Base-by-base conservation (phyloP, 2,113 vertebrate genomes). In the Telmatochromis sp. region DNA sequence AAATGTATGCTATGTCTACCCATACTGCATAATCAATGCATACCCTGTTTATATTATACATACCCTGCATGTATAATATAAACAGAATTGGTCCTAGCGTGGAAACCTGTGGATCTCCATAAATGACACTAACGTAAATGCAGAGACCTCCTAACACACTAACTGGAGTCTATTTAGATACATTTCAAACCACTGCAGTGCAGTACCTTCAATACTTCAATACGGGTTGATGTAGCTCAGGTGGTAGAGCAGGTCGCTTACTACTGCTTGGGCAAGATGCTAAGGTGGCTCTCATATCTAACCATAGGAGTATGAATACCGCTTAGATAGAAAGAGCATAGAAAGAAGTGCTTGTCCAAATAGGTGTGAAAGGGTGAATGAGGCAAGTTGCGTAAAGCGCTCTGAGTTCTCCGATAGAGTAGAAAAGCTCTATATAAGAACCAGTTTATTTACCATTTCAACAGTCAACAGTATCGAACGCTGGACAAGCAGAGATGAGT, bases 351-450 rank as follows among this genome's bases (percentile, higher is more conserved):
- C 14, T 58, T 58, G 26, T 60, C 8, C 5, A 60, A 60, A 17
- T 10, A 31, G 57, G 26, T 60, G 57, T 60, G 57, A 60, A 60
- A 31, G 57, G 14, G 8, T 60, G 57, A 31, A 60, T 31, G 57
- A 60, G 26, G 14, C 57, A 60, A 60, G 14, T 58, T 58, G 55
- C 14, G 0, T 14, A 2, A 28, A 57, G 0, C 0, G 3, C 55
- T 31, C 0, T 31, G 57, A 60, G 57, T 31, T 31, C 57, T 60
- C 57, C 3, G 3, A 60, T 31, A 17, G 5, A 60, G 26, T 26
- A 57, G 55, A 58, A 28, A 60, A 60, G 57, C 57, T 31, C 8
- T 6, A 31, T 6, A 31, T 17, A 58, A 9, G 57, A 60, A 60
- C 14, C 57, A 60, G 26, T 60, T 60, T 60, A 60, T 31, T 60